These are phyloP conservation scores for Unio delphinus DNA, from an alignment of 2,888 invertebrate genomes.

Conservation along the genomic window DNA sequence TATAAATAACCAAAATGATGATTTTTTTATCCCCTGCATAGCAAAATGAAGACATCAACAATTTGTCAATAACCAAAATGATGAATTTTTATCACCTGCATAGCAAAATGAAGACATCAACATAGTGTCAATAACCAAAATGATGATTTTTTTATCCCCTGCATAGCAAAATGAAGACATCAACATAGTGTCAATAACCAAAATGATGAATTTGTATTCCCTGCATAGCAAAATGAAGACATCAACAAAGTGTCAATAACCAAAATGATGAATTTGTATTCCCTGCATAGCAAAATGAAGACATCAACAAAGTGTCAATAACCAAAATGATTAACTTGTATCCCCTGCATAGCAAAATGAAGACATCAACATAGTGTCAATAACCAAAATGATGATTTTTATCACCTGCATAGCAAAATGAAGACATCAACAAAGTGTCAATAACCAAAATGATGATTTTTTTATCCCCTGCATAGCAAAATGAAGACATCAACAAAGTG, in stretches of 20 bases:
- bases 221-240: neutral
- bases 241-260: neutral
- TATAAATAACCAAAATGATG: neutral
- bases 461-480: too few species aligned
- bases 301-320: neutral
- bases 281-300: too few species aligned
- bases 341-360: neutral
- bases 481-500: neutral
- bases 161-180: neutral
- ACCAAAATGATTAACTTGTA: too few species aligned
- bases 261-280: too few species aligned
- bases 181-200: neutral
- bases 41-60: neutral
- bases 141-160: too few species aligned
- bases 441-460: too few species aligned
- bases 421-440: neutral
- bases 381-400: neutral
- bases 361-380: neutral
- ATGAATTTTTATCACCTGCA: too few species aligned
- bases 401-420: neutral
- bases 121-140: too few species aligned
- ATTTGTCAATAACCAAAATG: neutral
- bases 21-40: neutral
- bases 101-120: neutral
- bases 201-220: neutral